phyloP scores from a whole-genome alignment of 30 jellyfish, hydroid and myxozoan genomes.

The Mastigias papua region DNA sequence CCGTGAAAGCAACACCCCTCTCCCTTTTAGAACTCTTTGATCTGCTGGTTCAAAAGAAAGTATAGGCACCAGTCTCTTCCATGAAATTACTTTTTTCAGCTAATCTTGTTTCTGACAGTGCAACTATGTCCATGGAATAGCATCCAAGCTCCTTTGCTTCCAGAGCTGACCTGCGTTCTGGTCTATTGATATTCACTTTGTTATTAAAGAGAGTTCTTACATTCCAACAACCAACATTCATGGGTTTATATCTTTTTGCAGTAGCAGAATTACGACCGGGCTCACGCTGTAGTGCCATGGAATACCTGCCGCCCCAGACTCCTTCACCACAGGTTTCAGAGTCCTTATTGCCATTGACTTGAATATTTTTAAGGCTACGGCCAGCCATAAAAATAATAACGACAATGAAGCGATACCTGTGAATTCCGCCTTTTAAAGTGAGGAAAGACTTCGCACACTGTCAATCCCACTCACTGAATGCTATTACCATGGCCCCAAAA shows the following conservation, averaged over 20 bases:
- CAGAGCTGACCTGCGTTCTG: constrained; percentile 50
- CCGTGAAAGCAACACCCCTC: constrained; percentile 47
- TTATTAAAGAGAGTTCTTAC: constrained; percentile 39
- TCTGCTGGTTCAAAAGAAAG: constrained; percentile 46
- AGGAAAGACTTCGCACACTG: not conserved
- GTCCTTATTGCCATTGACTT: not conserved
- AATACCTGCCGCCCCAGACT: not conserved
- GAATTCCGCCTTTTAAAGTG: not conserved
- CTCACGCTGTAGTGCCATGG: not conserved
- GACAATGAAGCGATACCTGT: not conserved
- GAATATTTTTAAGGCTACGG: not conserved
- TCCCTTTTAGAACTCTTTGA: not conserved
- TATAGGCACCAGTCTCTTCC: constrained; percentile 13
- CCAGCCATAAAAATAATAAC: not conserved
- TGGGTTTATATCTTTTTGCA: not conserved
- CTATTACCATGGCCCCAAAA: no score
- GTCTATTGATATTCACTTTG: not conserved
- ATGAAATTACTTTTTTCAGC: not conserved
- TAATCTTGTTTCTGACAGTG: constrained; percentile 31
- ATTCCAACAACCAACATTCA: constrained; percentile 44
- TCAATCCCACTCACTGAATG: no score
- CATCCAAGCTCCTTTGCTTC: constrained; percentile 29
- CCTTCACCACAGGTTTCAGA: not conserved
- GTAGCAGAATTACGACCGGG: not conserved
- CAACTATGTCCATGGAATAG: constrained; percentile 28